phyloP scores from a whole-genome alignment of 2,888 invertebrate species.

The Pandemis corylana region DNA sequence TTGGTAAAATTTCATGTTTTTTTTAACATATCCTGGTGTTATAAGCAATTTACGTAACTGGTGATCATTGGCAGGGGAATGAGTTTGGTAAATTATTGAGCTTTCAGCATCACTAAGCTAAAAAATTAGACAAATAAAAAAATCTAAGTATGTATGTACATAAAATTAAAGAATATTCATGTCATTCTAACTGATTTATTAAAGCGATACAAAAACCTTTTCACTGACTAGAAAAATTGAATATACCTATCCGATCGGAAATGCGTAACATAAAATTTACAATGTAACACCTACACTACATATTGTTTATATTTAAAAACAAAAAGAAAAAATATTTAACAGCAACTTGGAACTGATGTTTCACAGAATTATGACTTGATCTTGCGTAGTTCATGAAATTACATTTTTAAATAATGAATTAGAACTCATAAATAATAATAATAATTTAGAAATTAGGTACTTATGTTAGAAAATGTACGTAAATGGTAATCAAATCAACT shows the following conservation, averaged over 20 bases:
- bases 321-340: background rate
- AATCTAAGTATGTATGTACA: too few relatives aligned
- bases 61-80: too few relatives aligned
- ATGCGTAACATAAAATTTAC: constrained; percentile 52
- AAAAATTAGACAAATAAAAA: too few relatives aligned
- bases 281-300: constrained; percentile 22
- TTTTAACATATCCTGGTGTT: background rate
- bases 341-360: background rate
- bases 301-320: background rate
- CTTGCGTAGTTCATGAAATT: background rate
- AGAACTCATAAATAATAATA: background rate
- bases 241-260: constrained; percentile 63
- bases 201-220: constrained; percentile 78
- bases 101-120: too few relatives aligned
- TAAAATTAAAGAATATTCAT: constrained; percentile 40
- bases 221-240: constrained; percentile 81
- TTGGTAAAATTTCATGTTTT: background rate
- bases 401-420: background rate
- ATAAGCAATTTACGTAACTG: too few relatives aligned
- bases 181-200: constrained; percentile 73
- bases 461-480: background rate
- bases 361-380: background rate
- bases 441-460: background rate
- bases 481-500: background rate
- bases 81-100: too few relatives aligned